phyloP scores from a whole-genome alignment of 2,113 vertebrate species.

The Rhabdomys dilectus region DNA sequence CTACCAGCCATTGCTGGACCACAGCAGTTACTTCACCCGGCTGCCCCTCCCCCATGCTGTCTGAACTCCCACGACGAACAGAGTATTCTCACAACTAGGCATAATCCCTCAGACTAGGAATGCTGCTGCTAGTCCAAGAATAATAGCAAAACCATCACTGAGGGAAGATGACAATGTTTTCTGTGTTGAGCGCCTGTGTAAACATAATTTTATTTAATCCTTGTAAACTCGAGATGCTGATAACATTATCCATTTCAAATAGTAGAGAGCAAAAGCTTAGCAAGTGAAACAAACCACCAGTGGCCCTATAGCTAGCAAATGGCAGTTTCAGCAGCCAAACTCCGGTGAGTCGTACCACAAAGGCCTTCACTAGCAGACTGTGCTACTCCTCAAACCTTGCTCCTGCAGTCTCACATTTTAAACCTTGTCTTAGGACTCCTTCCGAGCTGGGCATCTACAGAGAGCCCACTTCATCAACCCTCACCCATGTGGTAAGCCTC shows the following conservation, averaged over 20 bases:
- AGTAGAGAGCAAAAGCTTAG: not conserved
- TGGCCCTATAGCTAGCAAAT: not conserved
- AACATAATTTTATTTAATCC: slow-evolving; percentile 5
- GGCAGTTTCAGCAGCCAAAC: not conserved
- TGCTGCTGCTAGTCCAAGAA: not conserved
- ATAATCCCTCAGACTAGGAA: not conserved
- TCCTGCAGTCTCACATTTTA: not conserved
- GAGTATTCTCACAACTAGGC: not conserved
- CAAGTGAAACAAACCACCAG: not conserved
- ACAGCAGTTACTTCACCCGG: not conserved
- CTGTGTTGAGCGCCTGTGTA: not conserved
- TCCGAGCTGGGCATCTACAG: not conserved
- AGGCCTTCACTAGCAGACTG: not conserved
- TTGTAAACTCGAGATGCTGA: not conserved
- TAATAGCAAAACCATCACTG: not conserved
- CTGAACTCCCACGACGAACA: not conserved
- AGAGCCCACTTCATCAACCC: not conserved
- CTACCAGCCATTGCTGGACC: not conserved
- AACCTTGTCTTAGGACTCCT: not conserved
- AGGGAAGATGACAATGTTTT: not conserved
- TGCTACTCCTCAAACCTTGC: not conserved
- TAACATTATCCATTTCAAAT: not conserved
- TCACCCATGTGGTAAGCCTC: not conserved
- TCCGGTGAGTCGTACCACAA: not conserved
- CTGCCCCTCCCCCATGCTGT: not conserved